phyloP scores from a whole-genome alignment of 1,140 invertebrate species.

The Mylabris phalerata region DNA sequence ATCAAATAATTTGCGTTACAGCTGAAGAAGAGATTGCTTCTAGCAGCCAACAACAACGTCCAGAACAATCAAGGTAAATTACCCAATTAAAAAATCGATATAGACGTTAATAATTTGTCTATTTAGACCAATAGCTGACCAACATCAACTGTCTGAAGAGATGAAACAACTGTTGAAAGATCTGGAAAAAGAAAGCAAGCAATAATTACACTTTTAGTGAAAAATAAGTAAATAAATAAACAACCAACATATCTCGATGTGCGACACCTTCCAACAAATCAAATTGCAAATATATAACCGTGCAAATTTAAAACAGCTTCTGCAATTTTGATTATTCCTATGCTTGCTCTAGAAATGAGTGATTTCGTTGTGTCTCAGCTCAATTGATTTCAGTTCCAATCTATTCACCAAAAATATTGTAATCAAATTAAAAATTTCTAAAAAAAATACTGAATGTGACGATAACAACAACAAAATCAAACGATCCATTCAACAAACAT shows the following conservation, averaged over 20 bases:
- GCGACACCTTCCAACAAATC: conserved; percentile 4
- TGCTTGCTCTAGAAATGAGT: conserved; percentile 16
- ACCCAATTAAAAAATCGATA: too few species aligned
- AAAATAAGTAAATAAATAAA: conserved; percentile 3
- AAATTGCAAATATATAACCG: conserved; percentile 9
- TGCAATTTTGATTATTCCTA: conserved; percentile 9
- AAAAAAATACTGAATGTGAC: too few species aligned
- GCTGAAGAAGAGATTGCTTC: conserved; percentile 23
- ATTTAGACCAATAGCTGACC: conserved; percentile 34
- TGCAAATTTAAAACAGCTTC: conserved; percentile 2
- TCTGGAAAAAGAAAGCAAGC: conserved; percentile 38
- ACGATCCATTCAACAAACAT: not conserved
- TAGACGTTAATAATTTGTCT: not conserved
- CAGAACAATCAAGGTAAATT: conserved; percentile 1
- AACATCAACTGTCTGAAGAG: conserved; percentile 40
- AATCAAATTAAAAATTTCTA: too few species aligned
- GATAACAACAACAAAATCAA: too few species aligned
- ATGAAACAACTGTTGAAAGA: conserved; percentile 39
- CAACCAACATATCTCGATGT: conserved; percentile 13
- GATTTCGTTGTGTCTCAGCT: conserved; percentile 11
- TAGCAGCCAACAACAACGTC: not conserved
- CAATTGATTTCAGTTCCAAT: too few species aligned
- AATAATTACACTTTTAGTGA: conserved; percentile 29
- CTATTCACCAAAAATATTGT: too few species aligned
- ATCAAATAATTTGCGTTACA: conserved; percentile 19